These are phyloP conservation scores for Cyphomyrmex costatus DNA, from an alignment of 1,140 invertebrate species.

Conservation along the genomic window DNA sequence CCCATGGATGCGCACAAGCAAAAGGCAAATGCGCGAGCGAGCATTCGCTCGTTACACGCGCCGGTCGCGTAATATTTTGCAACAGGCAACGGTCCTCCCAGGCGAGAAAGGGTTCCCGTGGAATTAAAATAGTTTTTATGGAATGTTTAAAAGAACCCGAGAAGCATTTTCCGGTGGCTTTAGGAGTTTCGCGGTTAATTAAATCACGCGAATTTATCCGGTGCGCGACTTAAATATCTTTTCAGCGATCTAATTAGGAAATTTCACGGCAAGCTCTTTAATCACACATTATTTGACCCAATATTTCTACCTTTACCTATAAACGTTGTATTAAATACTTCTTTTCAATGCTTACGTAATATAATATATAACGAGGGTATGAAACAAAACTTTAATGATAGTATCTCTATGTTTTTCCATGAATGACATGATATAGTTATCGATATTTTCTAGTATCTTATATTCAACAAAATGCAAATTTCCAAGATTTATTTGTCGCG, in stretches of 20 bases:
- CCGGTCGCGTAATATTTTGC: constrained; percentile 61
- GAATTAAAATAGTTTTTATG: constrained; percentile 66
- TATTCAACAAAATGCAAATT: constrained; percentile 6
- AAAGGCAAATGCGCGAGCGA: constrained; percentile 31
- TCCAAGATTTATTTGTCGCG: background rate
- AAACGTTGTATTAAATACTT: background rate
- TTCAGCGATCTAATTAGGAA: constrained; percentile 38
- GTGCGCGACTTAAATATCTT: constrained; percentile 45
- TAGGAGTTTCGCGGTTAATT: constrained; percentile 57
- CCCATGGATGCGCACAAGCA: background rate
- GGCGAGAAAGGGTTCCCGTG: constrained; percentile 53
- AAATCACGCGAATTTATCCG: constrained; percentile 58
- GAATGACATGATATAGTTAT: constrained; percentile 1
- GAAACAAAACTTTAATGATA: background rate
- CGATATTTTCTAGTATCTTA: background rate
- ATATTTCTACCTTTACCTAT: constrained; percentile 10
- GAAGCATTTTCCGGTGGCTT: constrained; percentile 49
- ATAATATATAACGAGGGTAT: background rate
- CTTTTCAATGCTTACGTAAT: background rate
- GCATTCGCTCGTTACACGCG: constrained; percentile 52
- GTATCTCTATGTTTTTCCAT: background rate
- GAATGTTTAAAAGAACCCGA: constrained; percentile 65
- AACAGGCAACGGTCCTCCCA: constrained; percentile 41
- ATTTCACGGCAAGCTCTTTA: constrained; percentile 10
- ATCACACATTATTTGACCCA: background rate